Conservation (phyloP, 2,888 invertebrate genomes). For the Argyresthia albistria region DNA sequence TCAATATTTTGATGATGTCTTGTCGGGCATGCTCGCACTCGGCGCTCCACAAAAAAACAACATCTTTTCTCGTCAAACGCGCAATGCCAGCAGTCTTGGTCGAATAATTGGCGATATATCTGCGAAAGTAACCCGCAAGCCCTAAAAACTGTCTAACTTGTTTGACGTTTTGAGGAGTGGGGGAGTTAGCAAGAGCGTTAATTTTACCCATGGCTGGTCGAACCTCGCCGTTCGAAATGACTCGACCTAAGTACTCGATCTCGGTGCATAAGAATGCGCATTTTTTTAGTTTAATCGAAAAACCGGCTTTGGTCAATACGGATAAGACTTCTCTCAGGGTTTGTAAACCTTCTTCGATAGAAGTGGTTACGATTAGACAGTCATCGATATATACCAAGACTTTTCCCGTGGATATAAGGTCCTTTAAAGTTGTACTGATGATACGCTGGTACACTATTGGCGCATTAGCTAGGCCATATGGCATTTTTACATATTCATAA, state of each 20-base stretch:
- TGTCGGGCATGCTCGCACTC: background rate
- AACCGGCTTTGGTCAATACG: slow-evolving; percentile 7
- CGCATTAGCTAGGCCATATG: background rate
- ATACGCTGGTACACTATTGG: slow-evolving; percentile 8
- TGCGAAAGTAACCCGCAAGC: slow-evolving; percentile 2
- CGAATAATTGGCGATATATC: background rate
- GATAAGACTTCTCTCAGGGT: slow-evolving; percentile 1
- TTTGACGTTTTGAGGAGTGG: slow-evolving; percentile 5
- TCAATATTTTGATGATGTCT: background rate
- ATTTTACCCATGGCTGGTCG: slow-evolving; percentile 12
- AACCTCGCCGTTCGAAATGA: slow-evolving; percentile 12
- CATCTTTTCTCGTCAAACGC: background rate
- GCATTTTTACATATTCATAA: background rate
- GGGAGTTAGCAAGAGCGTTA: slow-evolving; percentile 8
- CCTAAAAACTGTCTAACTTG: slow-evolving; percentile 3
- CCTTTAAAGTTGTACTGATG: slow-evolving; percentile 5
- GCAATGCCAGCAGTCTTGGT: background rate
- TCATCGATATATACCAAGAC: slow-evolving; percentile 12
- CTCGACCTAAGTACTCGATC: slow-evolving; percentile 4
- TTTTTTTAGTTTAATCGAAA: slow-evolving; percentile 9
- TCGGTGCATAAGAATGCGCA: background rate
- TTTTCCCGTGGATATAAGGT: slow-evolving; percentile 6
- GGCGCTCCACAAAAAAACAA: background rate
- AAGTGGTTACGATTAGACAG: slow-evolving; percentile 6
- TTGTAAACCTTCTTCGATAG: slow-evolving; percentile 6